phyloP scores from a whole-genome alignment of 2,113 vertebrate species.

The Stercorarius parasiticus region DNA sequence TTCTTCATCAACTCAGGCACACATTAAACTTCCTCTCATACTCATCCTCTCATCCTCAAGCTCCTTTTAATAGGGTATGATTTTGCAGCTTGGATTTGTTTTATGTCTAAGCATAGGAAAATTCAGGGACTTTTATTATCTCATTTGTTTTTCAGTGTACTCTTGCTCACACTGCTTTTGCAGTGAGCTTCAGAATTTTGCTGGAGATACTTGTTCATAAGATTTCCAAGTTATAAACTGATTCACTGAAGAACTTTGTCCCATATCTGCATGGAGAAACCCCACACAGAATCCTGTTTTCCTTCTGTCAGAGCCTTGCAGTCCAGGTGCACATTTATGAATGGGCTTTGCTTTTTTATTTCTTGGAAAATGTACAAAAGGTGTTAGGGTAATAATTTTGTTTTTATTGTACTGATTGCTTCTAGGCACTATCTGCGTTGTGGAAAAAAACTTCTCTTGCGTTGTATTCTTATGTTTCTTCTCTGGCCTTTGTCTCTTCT shows the following conservation, averaged over 20 bases:
- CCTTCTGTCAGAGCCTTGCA: neutral
- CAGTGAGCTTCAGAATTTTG: neutral
- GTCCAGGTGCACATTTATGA: neutral
- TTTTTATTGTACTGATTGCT: neutral
- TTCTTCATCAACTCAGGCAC: neutral
- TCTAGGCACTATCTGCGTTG: neutral
- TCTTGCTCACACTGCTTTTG: neutral
- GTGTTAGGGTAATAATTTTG: neutral
- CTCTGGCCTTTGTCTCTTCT: neutral
- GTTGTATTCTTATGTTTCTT: neutral
- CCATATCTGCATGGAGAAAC: neutral
- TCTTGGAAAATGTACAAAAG: slow-evolving; percentile 2
- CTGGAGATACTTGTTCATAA: neutral
- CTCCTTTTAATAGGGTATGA: neutral
- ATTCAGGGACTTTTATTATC: neutral
- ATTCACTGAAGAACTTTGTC: neutral
- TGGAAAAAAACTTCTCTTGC: neutral
- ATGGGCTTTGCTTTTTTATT: neutral
- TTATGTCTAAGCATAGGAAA: neutral
- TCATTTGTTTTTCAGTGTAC: neutral
- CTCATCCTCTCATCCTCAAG: neutral
- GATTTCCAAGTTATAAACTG: neutral
- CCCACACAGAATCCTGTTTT: neutral
- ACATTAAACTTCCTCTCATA: neutral
- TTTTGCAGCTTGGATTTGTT: neutral